These are phyloP conservation scores for Agrotis exclamationis DNA, from an alignment of 2,888 invertebrate species.

Conservation along the genomic window DNA sequence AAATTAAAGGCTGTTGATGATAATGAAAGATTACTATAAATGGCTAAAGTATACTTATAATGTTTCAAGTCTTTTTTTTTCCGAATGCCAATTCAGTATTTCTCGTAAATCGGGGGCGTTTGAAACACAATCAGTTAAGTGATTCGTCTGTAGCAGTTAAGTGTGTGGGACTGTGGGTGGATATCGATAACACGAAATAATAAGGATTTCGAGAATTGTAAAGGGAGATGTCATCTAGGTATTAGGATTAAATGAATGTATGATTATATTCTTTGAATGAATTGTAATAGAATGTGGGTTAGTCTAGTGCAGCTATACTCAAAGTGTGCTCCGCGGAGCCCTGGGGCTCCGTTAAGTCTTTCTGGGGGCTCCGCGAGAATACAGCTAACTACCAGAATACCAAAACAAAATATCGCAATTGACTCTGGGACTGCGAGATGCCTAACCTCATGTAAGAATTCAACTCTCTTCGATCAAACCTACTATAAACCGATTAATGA, in stretches of 20 bases:
- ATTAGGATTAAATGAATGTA: background rate
- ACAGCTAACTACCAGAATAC: too few species aligned
- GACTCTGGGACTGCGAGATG: too few species aligned
- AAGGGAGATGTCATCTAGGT: too few species aligned
- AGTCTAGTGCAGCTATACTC: background rate
- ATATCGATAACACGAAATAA: too few species aligned
- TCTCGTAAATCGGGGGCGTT: slow-evolving; percentile 9
- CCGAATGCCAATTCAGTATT: slow-evolving; percentile 1
- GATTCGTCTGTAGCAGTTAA: slow-evolving; percentile 15
- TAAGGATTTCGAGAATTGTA: background rate
- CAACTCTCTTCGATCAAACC: too few species aligned
- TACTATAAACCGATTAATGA: too few species aligned
- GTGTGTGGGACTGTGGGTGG: slow-evolving; percentile 21
- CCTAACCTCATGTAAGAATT: too few species aligned
- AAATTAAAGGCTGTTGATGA: too few species aligned
- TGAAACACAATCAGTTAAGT: slow-evolving; percentile 46
- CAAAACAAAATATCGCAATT: too few species aligned
- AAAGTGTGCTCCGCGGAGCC: too few species aligned
- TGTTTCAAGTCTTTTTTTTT: background rate
- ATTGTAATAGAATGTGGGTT: background rate
- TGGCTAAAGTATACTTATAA: background rate
- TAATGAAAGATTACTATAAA: background rate
- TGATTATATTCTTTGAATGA: background rate
- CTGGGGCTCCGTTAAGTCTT: too few species aligned
- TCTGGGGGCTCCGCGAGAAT: too few species aligned